Conservation (phyloP, 2,888 invertebrate genomes). For the Aphidius colemani region DNA sequence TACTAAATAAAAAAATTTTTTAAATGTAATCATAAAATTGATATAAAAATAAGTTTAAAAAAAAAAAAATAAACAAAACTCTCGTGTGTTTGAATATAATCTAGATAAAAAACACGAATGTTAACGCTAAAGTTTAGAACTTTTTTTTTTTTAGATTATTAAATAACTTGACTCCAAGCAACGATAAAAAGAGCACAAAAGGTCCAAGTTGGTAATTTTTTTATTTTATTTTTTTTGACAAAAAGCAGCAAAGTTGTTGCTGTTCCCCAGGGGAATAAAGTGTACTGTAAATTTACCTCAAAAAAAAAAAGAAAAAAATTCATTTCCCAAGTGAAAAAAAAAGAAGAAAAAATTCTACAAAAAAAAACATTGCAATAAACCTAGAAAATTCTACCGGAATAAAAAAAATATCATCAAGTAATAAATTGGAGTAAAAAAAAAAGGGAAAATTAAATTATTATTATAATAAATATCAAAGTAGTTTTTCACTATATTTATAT, state of each 20-base stretch:
- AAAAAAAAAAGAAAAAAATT: too few species aligned
- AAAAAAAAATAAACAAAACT: constrained; percentile 27
- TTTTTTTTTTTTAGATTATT: constrained; percentile 42
- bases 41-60: constrained; percentile 10
- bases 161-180: constrained; percentile 40
- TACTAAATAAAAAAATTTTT: constrained; percentile 5
- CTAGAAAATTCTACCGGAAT: too few species aligned
- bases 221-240: constrained; percentile 6
- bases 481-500: background rate
- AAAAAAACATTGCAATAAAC: too few species aligned
- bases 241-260: constrained; percentile 33
- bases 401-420: too few species aligned
- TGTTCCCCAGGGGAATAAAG: constrained; percentile 26
- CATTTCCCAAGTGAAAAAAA: too few species aligned
- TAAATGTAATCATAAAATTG: background rate
- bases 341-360: too few species aligned
- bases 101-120: constrained; percentile 27
- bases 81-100: constrained; percentile 2
- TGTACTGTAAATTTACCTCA: constrained; percentile 14
- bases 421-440: too few species aligned
- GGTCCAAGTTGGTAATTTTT: constrained; percentile 6
- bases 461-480: too few species aligned
- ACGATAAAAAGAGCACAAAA: constrained; percentile 29
- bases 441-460: too few species aligned
- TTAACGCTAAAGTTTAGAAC: constrained; percentile 38